phyloP scores from a whole-genome alignment of 2,113 vertebrate genomes.

The western clawed frog (Xenopus tropicalis) region DNA sequence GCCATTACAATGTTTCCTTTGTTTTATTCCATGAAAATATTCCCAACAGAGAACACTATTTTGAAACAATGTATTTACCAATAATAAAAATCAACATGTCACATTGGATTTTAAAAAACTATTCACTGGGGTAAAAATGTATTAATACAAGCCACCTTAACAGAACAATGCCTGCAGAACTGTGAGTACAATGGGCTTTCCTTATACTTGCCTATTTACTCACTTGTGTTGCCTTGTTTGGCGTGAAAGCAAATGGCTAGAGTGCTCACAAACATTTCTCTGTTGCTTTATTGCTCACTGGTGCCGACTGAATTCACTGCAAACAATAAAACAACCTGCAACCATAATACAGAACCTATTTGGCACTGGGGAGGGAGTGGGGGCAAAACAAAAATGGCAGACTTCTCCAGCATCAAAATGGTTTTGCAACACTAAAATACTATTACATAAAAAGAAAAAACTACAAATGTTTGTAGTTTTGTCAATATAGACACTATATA shows the following conservation, averaged over 20 bases:
- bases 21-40: constrained; percentile 89
- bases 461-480: constrained; percentile 62
- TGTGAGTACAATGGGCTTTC: constrained; percentile 63
- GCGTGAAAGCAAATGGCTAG: constrained; percentile 59
- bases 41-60: constrained; percentile 76
- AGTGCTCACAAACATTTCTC: background rate
- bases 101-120: constrained; percentile 68
- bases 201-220: constrained; percentile 59
- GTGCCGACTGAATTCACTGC: background rate
- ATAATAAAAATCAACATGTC: constrained; percentile 79
- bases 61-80: constrained; percentile 80
- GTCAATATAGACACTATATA: constrained; percentile 78
- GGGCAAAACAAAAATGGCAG: background rate
- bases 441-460: constrained; percentile 52
- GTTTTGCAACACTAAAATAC: constrained; percentile 11
- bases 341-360: background rate
- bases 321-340: background rate
- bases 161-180: constrained; percentile 59
- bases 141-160: constrained; percentile 63
- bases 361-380: background rate
- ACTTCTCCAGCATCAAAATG: background rate
- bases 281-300: background rate
- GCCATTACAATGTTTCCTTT: constrained; percentile 65
- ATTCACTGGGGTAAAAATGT: constrained; percentile 63
- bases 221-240: constrained; percentile 18